Percentiles rank a stretch among this genome's conserved stretches.
These are phyloP conservation scores for Sitodiplosis mosellana DNA, from an alignment of 1,140 invertebrate genomes.

Conservation along the genomic window DNA sequence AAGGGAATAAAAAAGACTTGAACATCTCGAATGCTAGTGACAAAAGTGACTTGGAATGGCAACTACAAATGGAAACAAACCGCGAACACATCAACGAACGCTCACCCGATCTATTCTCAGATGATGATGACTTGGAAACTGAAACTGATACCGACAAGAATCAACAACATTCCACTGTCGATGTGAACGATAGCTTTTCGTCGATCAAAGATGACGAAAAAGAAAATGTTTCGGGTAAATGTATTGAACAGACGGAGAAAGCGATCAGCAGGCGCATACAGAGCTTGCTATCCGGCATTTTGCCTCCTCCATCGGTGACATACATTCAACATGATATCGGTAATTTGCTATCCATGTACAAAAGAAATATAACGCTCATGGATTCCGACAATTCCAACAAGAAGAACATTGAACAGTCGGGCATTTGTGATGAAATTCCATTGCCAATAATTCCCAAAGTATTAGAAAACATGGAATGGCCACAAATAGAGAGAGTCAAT, in stretches of 20 bases:
- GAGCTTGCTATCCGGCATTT: constrained; percentile 29
- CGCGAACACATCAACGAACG: constrained; percentile 13
- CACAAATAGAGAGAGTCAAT: constrained; percentile 29
- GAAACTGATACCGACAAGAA: constrained; percentile 6
- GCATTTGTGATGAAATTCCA: constrained; percentile 9
- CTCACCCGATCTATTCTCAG: constrained; percentile 21
- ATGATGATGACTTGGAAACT: constrained; percentile 9
- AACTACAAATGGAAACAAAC: background rate
- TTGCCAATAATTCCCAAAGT: constrained; percentile 19
- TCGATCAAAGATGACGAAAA: background rate
- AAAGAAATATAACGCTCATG: background rate
- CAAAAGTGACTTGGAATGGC: background rate
- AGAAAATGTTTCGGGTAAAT: constrained; percentile 13
- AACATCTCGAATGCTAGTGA: background rate
- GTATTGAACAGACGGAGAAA: constrained; percentile 14
- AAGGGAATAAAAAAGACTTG: constrained; percentile 6
- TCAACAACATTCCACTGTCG: background rate
- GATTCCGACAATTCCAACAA: background rate
- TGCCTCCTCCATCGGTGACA: constrained; percentile 42
- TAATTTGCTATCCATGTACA: constrained; percentile 1
- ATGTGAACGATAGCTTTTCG: background rate
- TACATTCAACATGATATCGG: constrained; percentile 26
- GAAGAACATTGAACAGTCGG: background rate
- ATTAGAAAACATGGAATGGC: constrained; percentile 24
- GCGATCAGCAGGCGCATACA: constrained; percentile 15